A percentile compares a stretch with the other conserved stretches of the same genome.
These are phyloP conservation scores for Leucophenga varia DNA, from an alignment of 1,140 invertebrate genomes.

Conservation along the genomic window DNA sequence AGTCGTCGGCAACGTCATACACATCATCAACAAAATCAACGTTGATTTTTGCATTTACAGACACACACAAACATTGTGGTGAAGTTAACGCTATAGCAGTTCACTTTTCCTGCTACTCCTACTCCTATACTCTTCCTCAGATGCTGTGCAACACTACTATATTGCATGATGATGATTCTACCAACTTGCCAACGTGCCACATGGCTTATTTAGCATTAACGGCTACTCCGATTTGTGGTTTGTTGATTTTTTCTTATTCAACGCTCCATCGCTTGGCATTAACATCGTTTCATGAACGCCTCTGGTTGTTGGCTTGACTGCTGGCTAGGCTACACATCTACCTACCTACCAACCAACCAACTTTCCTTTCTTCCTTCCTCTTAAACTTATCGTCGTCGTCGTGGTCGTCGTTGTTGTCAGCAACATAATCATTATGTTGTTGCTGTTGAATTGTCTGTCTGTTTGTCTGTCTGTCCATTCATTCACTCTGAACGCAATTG, in stretches of 20 bases:
- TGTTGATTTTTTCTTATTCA: conserved; percentile 40
- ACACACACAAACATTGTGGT: no score
- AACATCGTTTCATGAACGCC: background rate
- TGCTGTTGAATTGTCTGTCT: background rate
- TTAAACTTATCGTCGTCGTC: no score
- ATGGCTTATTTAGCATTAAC: conserved; percentile 33
- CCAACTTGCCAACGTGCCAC: conserved; percentile 23
- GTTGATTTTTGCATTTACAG: no score
- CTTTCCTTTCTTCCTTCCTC: no score
- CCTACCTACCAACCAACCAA: no score
- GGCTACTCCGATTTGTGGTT: conserved; percentile 31
- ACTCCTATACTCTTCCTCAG: no score
- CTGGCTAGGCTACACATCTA: background rate
- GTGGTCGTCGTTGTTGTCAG: conserved; percentile 10
- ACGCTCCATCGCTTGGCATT: conserved; percentile 27
- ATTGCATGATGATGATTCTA: no score
- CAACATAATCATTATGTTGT: conserved; percentile 27
- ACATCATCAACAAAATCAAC: no score
- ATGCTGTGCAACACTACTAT: no score
- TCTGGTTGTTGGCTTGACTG: no score
- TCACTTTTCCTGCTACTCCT: no score
- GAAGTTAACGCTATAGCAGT: no score
- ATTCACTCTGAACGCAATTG: conserved; percentile 30
- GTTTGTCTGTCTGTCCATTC: background rate
- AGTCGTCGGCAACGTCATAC: conserved; percentile 11